Conservation (phyloP, 2,797 vertebrate genomes). For the Rachycentron canadum region DNA sequence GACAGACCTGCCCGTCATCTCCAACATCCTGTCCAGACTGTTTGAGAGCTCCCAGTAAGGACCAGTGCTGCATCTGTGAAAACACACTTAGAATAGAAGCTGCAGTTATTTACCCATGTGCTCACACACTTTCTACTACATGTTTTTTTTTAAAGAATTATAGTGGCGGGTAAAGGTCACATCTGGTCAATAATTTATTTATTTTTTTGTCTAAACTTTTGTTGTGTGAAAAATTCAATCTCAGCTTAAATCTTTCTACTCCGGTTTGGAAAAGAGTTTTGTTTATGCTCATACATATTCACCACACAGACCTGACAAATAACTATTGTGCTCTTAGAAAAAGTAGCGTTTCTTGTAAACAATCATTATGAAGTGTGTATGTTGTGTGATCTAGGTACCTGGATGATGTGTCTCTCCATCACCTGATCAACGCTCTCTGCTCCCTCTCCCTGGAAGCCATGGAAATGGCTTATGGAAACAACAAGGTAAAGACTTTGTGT, state of each 20-base stretch:
- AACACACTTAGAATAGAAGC: not conserved
- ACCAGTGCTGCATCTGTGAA: slow-evolving; percentile 6
- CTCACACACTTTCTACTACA: not conserved
- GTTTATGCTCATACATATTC: not conserved
- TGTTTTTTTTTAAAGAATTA: not conserved
- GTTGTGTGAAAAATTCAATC: slow-evolving; percentile 15
- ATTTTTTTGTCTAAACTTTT: not conserved
- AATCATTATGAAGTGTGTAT: not conserved
- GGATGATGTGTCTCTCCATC: slow-evolving; percentile 98
- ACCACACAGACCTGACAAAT: not conserved
- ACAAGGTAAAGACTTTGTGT: slow-evolving; percentile 87
- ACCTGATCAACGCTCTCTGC: slow-evolving; percentile 98
- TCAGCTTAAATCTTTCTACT: not conserved
- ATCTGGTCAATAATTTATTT: not conserved
- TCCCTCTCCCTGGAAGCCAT: slow-evolving; percentile 98
- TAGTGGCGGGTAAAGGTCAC: not conserved
- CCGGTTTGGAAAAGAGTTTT: not conserved
- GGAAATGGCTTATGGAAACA: slow-evolving; percentile 99
- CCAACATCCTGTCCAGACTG: slow-evolving; percentile 96
- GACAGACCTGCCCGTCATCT: slow-evolving; percentile 97
- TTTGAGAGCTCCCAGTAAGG: slow-evolving; percentile 99
- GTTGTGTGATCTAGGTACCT: slow-evolving; percentile 88
- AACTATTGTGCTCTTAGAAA: not conserved
- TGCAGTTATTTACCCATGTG: not conserved
- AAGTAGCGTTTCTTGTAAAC: not conserved